phyloP scores from a whole-genome alignment of 2,888 invertebrate genomes.

The Sabatieria punctata region DNA sequence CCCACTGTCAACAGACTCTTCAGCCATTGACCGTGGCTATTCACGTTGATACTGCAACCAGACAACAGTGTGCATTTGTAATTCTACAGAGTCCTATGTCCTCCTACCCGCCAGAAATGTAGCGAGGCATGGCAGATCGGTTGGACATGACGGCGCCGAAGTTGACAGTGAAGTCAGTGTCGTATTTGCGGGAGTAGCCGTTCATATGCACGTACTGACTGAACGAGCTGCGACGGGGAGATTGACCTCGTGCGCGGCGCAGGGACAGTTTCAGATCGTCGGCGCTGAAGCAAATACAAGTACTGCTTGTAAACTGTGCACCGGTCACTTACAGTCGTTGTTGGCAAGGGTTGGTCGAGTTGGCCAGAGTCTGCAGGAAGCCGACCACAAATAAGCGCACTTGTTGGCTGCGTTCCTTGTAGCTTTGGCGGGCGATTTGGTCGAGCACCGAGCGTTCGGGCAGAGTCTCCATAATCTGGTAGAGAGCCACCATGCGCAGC shows the following conservation, averaged over 20 bases:
- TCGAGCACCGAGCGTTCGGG: conserved; percentile 18
- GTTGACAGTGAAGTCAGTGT: conserved; percentile 11
- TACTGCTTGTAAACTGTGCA: not conserved
- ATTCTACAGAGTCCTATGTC: too few relatives aligned
- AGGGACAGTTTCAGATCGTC: conserved; percentile 12
- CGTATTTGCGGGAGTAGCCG: conserved; percentile 16
- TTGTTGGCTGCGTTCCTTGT: conserved; percentile 18
- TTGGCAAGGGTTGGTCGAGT: conserved; percentile 18
- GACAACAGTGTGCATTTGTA: not conserved
- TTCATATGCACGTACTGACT: conserved; percentile 16
- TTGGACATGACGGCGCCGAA: conserved; percentile 8
- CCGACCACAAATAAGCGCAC: conserved; percentile 20
- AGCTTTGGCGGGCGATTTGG: conserved; percentile 16
- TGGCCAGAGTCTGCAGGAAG: conserved; percentile 15
- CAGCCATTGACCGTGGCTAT: conserved; percentile 19
- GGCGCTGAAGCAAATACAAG: not conserved
- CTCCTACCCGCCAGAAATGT: too few relatives aligned
- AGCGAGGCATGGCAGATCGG: too few relatives aligned
- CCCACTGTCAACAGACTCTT: conserved; percentile 14
- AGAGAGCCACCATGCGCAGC: conserved; percentile 20
- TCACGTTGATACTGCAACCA: conserved; percentile 15
- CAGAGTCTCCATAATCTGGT: conserved; percentile 17
- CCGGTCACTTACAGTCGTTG: conserved; percentile 10
- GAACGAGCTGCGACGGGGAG: conserved; percentile 13
- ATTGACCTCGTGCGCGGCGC: conserved; percentile 11